Percentiles rank a stretch among this genome's conserved stretches.
These are phyloP conservation scores for Chaetodon trifasciatus DNA, from an alignment of 2,797 vertebrate species.

Conservation along the genomic window DNA sequence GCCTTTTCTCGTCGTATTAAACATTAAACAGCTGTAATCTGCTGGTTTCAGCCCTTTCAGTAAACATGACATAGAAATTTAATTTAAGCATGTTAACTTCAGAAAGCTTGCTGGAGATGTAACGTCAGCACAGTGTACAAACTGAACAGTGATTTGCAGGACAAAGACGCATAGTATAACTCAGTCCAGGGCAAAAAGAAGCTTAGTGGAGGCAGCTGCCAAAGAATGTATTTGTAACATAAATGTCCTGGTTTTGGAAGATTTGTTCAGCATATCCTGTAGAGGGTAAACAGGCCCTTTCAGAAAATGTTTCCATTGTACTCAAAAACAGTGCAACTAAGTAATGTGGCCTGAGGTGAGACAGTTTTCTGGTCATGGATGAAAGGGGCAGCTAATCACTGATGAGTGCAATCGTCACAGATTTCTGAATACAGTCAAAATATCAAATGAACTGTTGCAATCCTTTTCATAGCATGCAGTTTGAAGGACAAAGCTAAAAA, in stretches of 20 bases:
- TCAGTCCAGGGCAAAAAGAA: constrained; percentile 72
- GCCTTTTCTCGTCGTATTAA: not conserved
- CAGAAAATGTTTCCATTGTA: constrained; percentile 44
- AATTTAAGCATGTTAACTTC: not conserved
- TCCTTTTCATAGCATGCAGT: not conserved
- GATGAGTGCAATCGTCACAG: not conserved
- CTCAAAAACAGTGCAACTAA: constrained; percentile 14
- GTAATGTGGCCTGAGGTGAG: not conserved
- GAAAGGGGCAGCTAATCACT: not conserved
- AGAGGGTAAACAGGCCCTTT: constrained; percentile 56
- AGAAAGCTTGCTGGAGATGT: not conserved
- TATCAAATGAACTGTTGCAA: not conserved
- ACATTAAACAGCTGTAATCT: not conserved
- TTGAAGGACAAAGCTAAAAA: not conserved
- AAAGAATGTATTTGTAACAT: constrained; percentile 78
- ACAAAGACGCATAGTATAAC: constrained; percentile 67
- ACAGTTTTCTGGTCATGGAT: not conserved
- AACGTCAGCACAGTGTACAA: constrained; percentile 32
- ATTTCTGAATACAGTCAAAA: not conserved
- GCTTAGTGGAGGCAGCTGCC: constrained; percentile 73
- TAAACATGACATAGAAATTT: not conserved
- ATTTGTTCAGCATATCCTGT: constrained; percentile 45
- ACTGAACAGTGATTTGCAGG: constrained; percentile 42
- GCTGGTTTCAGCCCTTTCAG: too few species aligned
- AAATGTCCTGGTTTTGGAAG: constrained; percentile 68